Evolutionary conservation across 2,888 invertebrate species (phyloP), one percentile per base, ranked within the genome.

Genomic region (Erynnis tages): DNA sequence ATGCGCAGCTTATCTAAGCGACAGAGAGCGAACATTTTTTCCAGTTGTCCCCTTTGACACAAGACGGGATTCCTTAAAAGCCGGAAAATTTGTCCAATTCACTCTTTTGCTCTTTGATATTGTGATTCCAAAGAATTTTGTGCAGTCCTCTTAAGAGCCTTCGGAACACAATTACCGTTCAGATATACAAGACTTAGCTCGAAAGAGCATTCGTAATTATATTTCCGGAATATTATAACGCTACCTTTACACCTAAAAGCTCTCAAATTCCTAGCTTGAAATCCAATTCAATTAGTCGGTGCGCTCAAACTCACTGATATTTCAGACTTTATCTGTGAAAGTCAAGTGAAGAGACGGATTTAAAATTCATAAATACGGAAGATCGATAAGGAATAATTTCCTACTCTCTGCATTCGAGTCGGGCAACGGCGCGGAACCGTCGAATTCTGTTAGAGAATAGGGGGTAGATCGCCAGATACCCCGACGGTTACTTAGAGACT

Each of bases 71-170:
- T 71, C 67, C 66, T 71, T 72, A 73, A 76, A 74, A 76, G 78
- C 73, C 75, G 77, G 76, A 76, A 80, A 80, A 78, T 79, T 77
- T 76, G 72, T 71, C 71, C 73, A 78, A 79, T 78, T 79, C 74
- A 60, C 68, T 71, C 70, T 63, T 63, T 61, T 63, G 64, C 62
- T 62, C 74, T 75, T 76, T 78, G 75, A 75, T 73, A 73, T 75
- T 74, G 70, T 66, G 70, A 73, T 71, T 75, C 70, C 69, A 71
- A 73, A 69, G 68, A 64, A 37, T 37, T 44, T 11, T 29, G 35
- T 50, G 29, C 29, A 50, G 35, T 19, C 29, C 10, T 23, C 35
- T 44, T 37, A 35, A 35, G 37, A 29, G 29, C 13, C 11, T 44
- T 19, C 27, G 19, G 34, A 49, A 41, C 16, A 49, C 49, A 41